Evolutionary conservation across 2,797 vertebrate species (phyloP), one percentile per base, ranked within the genome.

Genomic region (Selene dorsalis): DNA sequence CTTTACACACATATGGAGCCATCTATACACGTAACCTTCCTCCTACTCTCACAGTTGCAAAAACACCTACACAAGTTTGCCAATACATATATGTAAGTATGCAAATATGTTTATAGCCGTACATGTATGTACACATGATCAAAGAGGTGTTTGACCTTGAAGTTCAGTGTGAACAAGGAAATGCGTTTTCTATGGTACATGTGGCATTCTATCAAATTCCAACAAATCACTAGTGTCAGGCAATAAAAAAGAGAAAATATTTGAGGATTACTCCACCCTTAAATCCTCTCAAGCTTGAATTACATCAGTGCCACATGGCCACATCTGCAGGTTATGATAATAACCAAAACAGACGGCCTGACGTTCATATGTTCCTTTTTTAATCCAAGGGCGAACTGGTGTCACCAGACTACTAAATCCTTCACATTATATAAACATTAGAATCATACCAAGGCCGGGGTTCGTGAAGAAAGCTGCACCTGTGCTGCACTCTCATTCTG

Each of bases 131-230:
- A 43, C 38, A 11, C 28, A n/a, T 45, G 28, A 41, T 24, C 41
- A 45, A 39, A 48, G 38, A 41, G 7, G 18, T 2, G 6, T 72
- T 39, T 88, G 89, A 89, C 88, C 87, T 88, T 91, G 83, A 84
- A 41, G 24, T 48, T 50, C 7, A 39, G 3, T 35, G 20, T 32
- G 41, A 11, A 17, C 22, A 66, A 30, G 10, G 64, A 58, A 68
- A 47, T 58, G 38, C 26, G 24, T 41, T 77, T 13, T 32, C 56
- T 35, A 2, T 9, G 20, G 30, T 56, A 24, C 62, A 75, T 69
- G 57, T 22, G 41, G 30, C 4, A 20, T 65, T 76, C 45, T 57
- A 43, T 73, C 4, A 10, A 63, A 68, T 79, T 73, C 68, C 22
- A 78, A 76, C 84, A 80, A 82, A 86, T 85, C 59, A 71, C 70